Evolutionary conservation across 1,140 invertebrate genomes (phyloP), one percentile per base, ranked within the genome.

Genomic region (Periplaneta americana): DNA sequence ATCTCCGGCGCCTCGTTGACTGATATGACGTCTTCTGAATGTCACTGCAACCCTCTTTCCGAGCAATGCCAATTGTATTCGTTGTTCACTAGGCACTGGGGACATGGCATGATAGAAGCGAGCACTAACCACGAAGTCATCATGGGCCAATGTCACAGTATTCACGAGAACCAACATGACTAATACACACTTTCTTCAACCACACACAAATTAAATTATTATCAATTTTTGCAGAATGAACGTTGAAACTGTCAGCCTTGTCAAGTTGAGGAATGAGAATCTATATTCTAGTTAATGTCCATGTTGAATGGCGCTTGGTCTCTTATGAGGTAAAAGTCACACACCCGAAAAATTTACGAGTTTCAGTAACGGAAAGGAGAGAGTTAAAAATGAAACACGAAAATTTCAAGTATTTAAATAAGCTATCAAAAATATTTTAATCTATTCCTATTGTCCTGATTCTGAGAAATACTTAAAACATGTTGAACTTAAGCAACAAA

Each of bases 161-260:
- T 86, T 83, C 35, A 86, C 80, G 33, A 85, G 66, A 48, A 86
- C 39, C 48, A 85, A 80, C 87, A 79, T 87, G 85, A 74, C 79
- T 66, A n/a, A 66, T 66, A 22, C 22, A 66, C 48, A 28, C 4
- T 6, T 66, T 66, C 48, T 66, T 66, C 13, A 22, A 66, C 48
- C 48, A n/a, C 48, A 66, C 48, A 66, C 48, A 66, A n/a, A 48
- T 48, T 48, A 48, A 3, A 48, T 15, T 28, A 28, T 28, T 66
- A 66, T 66, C n/a, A n/a, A 66, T 37, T 37, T 66, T 6, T 66
- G 48, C 48, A 28, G 48, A 11, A 66, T 66, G 48, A n/a, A 66
- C 28, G 48, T 28, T 28, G 48, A n/a, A 66, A 66, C 0, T n/a
- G 22, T 6, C 17, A 28, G 48, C 1, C 48, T 66, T 28, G 48